Percentiles rank a stretch among this genome's conserved stretches.
phyloP scores from a whole-genome alignment of 1,140 invertebrate genomes.

The Pseudomyrmex dendroicus region DNA sequence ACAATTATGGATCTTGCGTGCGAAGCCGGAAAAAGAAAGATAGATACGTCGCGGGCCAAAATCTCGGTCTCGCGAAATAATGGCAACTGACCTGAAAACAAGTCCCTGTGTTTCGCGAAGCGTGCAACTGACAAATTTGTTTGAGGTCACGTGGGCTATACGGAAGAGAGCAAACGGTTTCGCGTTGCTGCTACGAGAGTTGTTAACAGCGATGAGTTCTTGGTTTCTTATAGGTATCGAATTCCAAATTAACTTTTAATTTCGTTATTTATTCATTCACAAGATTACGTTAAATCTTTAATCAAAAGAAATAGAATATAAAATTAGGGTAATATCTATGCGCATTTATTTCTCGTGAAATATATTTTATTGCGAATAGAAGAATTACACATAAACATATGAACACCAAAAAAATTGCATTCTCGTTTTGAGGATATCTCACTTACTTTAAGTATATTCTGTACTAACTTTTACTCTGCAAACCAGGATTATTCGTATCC shows the following conservation, averaged over 20 bases:
- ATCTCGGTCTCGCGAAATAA: conserved; percentile 64
- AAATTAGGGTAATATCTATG: not conserved
- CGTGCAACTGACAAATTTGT: conserved; percentile 60
- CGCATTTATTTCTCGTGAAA: not conserved
- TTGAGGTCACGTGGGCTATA: conserved; percentile 17
- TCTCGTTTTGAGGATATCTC: no score
- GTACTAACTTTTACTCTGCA: no score
- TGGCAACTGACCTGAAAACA: conserved; percentile 79
- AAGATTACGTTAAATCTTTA: no score
- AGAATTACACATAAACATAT: not conserved
- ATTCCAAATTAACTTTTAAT: no score
- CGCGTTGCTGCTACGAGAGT: no score
- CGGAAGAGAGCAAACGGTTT: not conserved
- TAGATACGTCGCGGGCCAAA: conserved; percentile 52
- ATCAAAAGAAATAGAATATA: not conserved
- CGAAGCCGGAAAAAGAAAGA: conserved; percentile 24
- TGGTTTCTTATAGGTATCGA: no score
- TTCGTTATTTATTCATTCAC: no score
- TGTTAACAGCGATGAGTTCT: no score
- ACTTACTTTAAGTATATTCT: no score
- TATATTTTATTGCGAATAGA: not conserved
- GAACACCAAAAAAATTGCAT: no score
- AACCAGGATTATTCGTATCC: no score
- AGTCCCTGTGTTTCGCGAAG: conserved; percentile 67
- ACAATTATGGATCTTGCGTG: conserved; percentile 61